Base-by-base conservation (phyloP, 2,113 vertebrate genomes). In the Rhombomys opimus region DNA sequence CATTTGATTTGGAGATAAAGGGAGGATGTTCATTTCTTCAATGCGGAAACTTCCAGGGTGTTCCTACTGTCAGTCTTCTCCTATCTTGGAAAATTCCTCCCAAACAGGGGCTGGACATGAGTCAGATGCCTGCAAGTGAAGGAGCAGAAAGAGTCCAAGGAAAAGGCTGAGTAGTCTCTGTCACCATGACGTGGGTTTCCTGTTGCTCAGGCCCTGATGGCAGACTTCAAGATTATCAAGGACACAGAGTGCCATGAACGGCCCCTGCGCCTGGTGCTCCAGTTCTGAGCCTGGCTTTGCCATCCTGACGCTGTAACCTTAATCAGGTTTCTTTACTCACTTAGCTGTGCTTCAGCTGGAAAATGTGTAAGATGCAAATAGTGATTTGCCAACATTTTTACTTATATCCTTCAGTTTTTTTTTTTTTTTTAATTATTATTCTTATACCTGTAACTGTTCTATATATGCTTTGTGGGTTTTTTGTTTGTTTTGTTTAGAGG, bases 1-100 rank as follows among this genome's bases (percentile, higher is more conserved):
- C 57, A 32, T 94, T 91, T 75, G 82, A 95, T 97, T 97, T 96
- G 95, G 92, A 95, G 96, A 97, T 97, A 97, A 97, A 89, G 75
- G 87, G 63, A 97, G 97, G 92, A 96, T 35, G 92, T 95, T 32
- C 90, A 72, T 85, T 70, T 90, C 25, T 75, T 54, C 46, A 23
- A 88, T 63, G 27, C 7, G 57, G 91, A 94, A 77, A 72, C 81
- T 96, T 75, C 18, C 80, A 90, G 89, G 93, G 90, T 2, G 15
- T 95, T 82, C 89, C 89, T 90, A 75, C 77, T 46, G 50, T 93
- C 89, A 72, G 72, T 67, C 80, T 77, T 82, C 59, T 78, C 84
- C 50, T 35, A 75, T 25, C 46, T 87, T 75, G 87, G 93, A 35
- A 95, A 95, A 95, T 94, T 88, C 87, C 87, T 20, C 76, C 52